Conservation (phyloP, 2,113 vertebrate species). For the Galemys pyrenaicus region DNA sequence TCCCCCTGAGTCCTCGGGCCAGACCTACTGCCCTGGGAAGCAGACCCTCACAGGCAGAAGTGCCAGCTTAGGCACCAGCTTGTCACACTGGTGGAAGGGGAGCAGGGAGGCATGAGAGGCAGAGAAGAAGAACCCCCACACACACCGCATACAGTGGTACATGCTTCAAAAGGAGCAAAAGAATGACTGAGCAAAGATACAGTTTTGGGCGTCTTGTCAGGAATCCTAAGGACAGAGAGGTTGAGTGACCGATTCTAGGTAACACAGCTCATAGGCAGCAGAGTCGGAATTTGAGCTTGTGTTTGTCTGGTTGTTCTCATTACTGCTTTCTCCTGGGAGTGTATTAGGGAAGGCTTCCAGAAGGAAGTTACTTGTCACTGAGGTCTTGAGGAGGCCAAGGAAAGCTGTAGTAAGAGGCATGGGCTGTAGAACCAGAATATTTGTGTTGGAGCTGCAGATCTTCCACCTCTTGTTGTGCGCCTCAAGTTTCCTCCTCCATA, state of each 20-base stretch:
- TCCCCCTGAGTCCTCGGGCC: not conserved
- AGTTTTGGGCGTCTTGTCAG: not conserved
- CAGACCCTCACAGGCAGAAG: not conserved
- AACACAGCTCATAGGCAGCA: not conserved
- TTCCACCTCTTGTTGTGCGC: not conserved
- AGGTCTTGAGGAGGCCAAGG: not conserved
- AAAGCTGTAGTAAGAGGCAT: not conserved
- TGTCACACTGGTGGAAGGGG: not conserved
- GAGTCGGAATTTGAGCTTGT: not conserved
- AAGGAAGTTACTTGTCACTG: not conserved
- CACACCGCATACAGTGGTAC: not conserved
- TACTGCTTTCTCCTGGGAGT: not conserved
- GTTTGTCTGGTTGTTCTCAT: not conserved
- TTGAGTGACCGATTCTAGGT: not conserved
- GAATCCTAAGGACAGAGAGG: not conserved
- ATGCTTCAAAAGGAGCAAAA: not conserved
- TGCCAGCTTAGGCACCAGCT: not conserved
- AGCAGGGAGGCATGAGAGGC: not conserved
- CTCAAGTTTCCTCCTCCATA: not conserved
- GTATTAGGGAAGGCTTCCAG: not conserved
- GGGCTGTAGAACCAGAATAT: not conserved
- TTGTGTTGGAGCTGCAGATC: not conserved
- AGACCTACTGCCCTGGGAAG: not conserved
- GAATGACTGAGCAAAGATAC: not conserved
- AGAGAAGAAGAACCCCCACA: not conserved